Evolutionary conservation across 2,113 vertebrate genomes (phyloP), one percentile per base, ranked within the genome.

Genomic region (Astur gentilis): DNA sequence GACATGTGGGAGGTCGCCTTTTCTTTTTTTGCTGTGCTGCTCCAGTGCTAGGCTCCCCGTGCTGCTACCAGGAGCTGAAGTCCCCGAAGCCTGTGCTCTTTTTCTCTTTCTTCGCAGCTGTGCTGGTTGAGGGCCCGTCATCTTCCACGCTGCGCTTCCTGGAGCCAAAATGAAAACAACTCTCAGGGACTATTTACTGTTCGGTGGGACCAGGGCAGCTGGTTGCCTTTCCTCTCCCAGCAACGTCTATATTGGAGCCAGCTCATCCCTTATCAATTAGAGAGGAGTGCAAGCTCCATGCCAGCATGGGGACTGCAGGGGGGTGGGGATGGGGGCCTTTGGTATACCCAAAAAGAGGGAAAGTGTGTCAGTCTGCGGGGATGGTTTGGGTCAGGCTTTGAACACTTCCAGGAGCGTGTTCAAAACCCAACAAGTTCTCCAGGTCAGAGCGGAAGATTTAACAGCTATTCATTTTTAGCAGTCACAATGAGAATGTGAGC

Each of bases 21-120:
- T 34, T 85, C 70, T 90, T 55, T 60, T 80, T 36, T 22, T 8
- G 6, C 93, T 83, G 91, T 44, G 85, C 77, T 78, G 82, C 88
- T 67, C 52, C 88, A 83, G 96, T 73, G 77, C 76, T 84, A 44
- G 94, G 67, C 92, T 91, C 89, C 78, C 42, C 3, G 6, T 0
- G 13, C 73, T 70, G 88, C 98, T 99, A 99, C 99, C 99, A 99
- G 67, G 99, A 99, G 97, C 99, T 99, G 97, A 99, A 99, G 97
- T 99, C 99, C 79, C 99, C 98, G 1, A 99, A 99, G 81, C 98
- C 97, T 5, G 93, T 91, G 83, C 98, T 98, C 58, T 98, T 98
- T 94, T 98, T 99, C 91, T 99, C 97, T 89, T 99, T 99, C 97
- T 99, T 99, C 22, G n/a, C 81, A 5, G 95, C 90, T 50, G 97